Base-by-base conservation (phyloP, 1,140 invertebrate genomes). In the Brachionus koreanus region DNA sequence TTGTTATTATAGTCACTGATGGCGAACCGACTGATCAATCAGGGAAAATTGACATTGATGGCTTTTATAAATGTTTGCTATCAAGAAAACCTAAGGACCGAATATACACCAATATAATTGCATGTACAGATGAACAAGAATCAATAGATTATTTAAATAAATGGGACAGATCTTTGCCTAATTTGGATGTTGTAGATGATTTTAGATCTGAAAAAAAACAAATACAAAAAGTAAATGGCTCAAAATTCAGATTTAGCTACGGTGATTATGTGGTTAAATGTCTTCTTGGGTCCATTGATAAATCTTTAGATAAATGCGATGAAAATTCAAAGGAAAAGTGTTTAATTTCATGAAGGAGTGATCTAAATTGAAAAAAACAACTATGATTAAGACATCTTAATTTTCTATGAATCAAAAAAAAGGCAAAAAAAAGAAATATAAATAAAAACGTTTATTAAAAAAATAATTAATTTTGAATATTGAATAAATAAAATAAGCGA, bases 251-350 rank as follows among this genome's bases (percentile, higher is more conserved):
- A 16, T 82, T 82, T 35, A 52, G 46, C 2, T 82, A 67, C 35
- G 61, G 79, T 42, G 79, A 82, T 69, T 82, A 82, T 52, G 79
- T 82, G 23, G 79, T 82, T 7, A 82, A 82, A 69, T 43, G 43
- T 65, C 35, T 82, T n/a, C 13, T 82, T 3, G 79, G 79, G 5
- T 39, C 61, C 12, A 35, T 82, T 33, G 79, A 67, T 69, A 52
- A 33, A n/a, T 35, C 12, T 10, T 12, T 82, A 19, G 79, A 82
- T 49, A 67, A 43, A 43, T 37, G 23, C 16, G 57, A 82, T 82
- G 79, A 82, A 25, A 33, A 57, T 9, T 74, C 69, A 4, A 35
- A 74, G 13, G 43, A 74, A 46, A 43, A 74, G 43, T 74, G 69
- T 46, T 23, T 74, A 4, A n/a, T 74, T 13, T 74, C 69, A 25